Base-by-base conservation (phyloP, 2,888 invertebrate species). In the Troides aeacus region DNA sequence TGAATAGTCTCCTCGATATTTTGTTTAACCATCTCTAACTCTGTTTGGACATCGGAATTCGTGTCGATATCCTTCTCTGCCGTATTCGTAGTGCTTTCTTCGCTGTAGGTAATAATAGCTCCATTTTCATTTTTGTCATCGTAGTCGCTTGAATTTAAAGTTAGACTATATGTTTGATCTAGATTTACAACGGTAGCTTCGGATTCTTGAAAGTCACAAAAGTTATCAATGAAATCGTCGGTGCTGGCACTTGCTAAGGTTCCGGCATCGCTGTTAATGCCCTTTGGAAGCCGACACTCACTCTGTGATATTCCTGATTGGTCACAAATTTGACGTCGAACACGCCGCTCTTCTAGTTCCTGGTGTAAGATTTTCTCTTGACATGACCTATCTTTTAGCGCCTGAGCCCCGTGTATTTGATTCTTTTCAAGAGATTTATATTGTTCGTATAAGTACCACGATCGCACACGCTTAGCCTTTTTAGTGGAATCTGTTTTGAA, bases 381-480 rank as follows among this genome's bases (percentile, higher is more conserved):
- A 70, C 82, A 83, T 0, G 85, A 84, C 69, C 78, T 84, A 70
- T 87, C 81, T 70, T 86, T 87, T 59, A 91, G 77, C 73, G 79
- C 83, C 68, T 82, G 80, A 5, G 86, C 82, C 8, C 89, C 90
- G 67, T 90, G 85, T 50, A 85, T 73, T 75, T 92, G 90, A 71
- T 84, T 87, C 59, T 78, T 82, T 74, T 91, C 90, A 1, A 92
- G 77, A 1, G 90, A 84, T 77, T 88, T 92, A 70, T 82, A 92
- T 72, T 92, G 92, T 73, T 92, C 92, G 66, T 90, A 90, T 61
- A 90, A 74, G 72, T 91, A 92, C 92, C 92, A 92, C 8, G 91
- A 91, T 7, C 87, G 86, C 65, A 91, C 86, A 15, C 89, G 82
- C 62, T 82, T 80, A n/a, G 88, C 84, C 74, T 86, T 90, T 74